Evolutionary conservation across 2,797 vertebrate genomes (phyloP), one percentile per base, ranked within the genome.

Genomic region (Semaprochilodus insignis): DNA sequence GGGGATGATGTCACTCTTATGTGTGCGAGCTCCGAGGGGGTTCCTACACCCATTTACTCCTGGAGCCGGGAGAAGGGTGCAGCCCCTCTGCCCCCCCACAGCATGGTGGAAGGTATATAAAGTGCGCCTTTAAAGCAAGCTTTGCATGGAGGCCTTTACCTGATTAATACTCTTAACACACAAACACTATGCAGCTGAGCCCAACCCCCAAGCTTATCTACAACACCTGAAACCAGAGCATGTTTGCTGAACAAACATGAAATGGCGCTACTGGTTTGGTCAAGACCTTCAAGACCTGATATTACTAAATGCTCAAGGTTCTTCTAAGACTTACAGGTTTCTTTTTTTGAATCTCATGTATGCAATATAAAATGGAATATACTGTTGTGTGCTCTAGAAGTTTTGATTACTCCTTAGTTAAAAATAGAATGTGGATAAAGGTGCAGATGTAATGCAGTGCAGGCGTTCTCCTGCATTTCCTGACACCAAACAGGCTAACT

Each of bases 31-130:
- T 82, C 88, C 0, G 78, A 85, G 60, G 94, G 93, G 8, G 86
- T 88, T 21, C 93, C 95, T 16, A 75, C 55, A 34, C 91, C 94
- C 40, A 87, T 92, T 60, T 95, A 94, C 85, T 84, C 80, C 78
- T 95, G 94, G 94, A 84, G 80, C 8, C 87, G 4, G 31, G 76
- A 88, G 25, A 91, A 91, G 54, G 75, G 90, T 14, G 90, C 88
- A 48, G 59, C 54, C 1, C 59, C 89, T 23, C 21, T 91, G 10
- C 88, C 90, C 75, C 86, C 88, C 19, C 83, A 88, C 77, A 89
- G 87, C 87, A 84, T 91, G 88, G 86, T 92, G 67, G 88, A 93
- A 92, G 91, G 94, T 93, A 90, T 55, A 48, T 63, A 71, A 8
- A 0, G 23, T 2, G 44, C 11, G 19, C 16, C 69, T 13, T 15